Conservation (phyloP, 2,888 invertebrate genomes). For the Coenonympha arcania region DNA sequence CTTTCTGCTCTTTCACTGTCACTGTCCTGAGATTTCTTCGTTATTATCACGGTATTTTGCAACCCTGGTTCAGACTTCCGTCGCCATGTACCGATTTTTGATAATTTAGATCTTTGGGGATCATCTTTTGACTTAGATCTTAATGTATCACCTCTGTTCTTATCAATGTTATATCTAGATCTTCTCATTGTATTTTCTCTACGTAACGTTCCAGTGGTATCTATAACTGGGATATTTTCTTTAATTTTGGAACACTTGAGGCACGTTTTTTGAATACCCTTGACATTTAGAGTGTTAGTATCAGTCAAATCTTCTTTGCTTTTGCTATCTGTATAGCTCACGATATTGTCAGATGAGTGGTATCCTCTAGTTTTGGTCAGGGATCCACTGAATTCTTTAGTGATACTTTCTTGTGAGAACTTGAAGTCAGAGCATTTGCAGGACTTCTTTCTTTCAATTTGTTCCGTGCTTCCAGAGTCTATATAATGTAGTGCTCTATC, state of each 20-base stretch:
- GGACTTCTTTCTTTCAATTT: conserved; percentile 53
- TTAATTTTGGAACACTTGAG: conserved; percentile 68
- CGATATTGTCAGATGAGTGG: conserved; percentile 66
- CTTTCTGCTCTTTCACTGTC: conserved; percentile 51
- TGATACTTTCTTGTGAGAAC: conserved; percentile 66
- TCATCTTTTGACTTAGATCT: conserved; percentile 70
- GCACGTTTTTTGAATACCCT: conserved; percentile 61
- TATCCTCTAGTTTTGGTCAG: conserved; percentile 62
- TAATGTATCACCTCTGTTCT: conserved; percentile 57
- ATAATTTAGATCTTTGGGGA: conserved; percentile 62
- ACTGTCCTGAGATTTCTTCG: conserved; percentile 56
- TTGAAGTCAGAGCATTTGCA: conserved; percentile 66
- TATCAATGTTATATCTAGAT: conserved; percentile 54
- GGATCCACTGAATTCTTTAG: conserved; percentile 54
- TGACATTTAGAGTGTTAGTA: conserved; percentile 51
- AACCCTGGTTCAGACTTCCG: conserved; percentile 82
- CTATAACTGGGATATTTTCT: conserved; percentile 64
- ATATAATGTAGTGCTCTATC: conserved; percentile 61
- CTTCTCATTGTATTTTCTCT: conserved; percentile 35
- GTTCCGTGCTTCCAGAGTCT: conserved; percentile 58
- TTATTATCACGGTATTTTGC: conserved; percentile 54
- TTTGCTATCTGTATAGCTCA: conserved; percentile 54
- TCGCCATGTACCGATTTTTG: conserved; percentile 78
- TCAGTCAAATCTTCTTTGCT: conserved; percentile 57
- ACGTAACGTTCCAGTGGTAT: conserved; percentile 44